phyloP scores from a whole-genome alignment of 2,113 vertebrate species.

The Micromys minutus region DNA sequence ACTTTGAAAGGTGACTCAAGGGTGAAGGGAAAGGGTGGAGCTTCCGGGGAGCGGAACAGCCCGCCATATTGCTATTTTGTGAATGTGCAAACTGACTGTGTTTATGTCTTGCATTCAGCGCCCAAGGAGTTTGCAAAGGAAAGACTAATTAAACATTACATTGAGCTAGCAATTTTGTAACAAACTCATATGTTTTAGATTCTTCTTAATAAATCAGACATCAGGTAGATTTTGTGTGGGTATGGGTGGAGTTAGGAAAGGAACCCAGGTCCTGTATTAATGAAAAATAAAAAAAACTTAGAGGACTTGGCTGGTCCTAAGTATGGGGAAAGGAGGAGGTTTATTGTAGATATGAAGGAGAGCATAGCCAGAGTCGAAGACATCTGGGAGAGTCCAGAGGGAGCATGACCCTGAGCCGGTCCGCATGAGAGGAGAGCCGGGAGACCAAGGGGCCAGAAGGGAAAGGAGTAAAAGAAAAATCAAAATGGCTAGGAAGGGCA shows the following conservation, averaged over 20 bases:
- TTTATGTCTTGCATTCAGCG: background rate
- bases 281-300: background rate
- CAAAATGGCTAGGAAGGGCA: background rate
- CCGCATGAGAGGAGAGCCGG: background rate
- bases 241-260: background rate
- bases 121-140: background rate
- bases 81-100: background rate
- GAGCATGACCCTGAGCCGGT: background rate
- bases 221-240: background rate
- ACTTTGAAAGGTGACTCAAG: background rate
- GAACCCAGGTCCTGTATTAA: background rate
- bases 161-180: background rate
- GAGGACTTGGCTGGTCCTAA: background rate
- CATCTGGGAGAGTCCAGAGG: background rate
- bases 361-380: background rate
- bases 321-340: background rate
- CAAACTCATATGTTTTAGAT: background rate
- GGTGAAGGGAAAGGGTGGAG: accelerated
- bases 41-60: accelerated
- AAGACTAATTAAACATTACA: background rate
- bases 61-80: background rate
- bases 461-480: background rate
- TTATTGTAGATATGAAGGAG: background rate
- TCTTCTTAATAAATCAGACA: background rate
- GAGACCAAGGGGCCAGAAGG: background rate